Conservation (phyloP, 2,888 invertebrate species). For the Lutraria lutraria region DNA sequence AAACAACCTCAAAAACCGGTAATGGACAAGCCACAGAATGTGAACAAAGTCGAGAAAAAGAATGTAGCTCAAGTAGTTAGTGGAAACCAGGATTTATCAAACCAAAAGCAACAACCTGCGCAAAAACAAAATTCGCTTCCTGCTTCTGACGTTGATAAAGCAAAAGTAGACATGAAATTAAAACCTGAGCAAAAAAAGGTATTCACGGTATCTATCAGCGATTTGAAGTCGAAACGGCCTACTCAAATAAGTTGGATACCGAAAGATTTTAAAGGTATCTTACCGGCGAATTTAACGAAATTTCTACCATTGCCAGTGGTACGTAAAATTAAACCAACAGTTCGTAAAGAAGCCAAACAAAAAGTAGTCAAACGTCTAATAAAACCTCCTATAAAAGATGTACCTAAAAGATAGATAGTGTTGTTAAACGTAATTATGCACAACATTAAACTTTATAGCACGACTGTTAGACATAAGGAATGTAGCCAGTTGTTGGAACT, state of each 20-base stretch:
- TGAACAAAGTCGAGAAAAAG: background rate
- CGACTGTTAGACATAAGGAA: too few species aligned
- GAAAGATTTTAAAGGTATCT: slow-evolving; percentile 46
- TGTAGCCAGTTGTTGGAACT: too few species aligned
- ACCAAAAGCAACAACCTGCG: background rate
- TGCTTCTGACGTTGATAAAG: background rate
- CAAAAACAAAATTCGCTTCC: background rate
- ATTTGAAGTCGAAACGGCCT: background rate
- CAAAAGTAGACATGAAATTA: background rate
- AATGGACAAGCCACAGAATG: background rate
- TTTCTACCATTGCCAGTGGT: slow-evolving; percentile 22
- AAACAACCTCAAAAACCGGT: background rate
- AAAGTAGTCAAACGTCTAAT: background rate
- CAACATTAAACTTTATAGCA: too few species aligned
- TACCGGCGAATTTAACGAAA: slow-evolving; percentile 19
- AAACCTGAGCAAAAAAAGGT: background rate
- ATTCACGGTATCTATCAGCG: background rate
- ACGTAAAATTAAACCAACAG: background rate
- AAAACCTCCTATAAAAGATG: background rate
- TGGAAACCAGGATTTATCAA: background rate
- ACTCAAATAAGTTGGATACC: slow-evolving; percentile 64
- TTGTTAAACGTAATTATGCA: background rate
- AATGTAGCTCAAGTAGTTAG: background rate
- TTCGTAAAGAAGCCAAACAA: background rate
- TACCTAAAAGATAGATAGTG: background rate